phyloP scores from a whole-genome alignment of 2,888 invertebrate species.

The Spicauda simplicius region DNA sequence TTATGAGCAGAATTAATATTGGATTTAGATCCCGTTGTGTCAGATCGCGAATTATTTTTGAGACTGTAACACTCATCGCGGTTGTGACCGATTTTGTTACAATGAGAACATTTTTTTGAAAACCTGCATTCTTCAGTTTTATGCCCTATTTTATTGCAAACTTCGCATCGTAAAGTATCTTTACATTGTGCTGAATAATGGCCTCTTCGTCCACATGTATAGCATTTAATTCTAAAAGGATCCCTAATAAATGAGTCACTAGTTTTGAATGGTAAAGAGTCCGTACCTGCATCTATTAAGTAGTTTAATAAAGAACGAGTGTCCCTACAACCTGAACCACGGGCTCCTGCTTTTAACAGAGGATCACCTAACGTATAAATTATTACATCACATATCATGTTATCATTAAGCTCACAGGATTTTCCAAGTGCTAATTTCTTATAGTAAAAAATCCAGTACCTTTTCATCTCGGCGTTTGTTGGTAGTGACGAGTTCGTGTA shows the following conservation, averaged over 20 bases:
- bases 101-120: too few species aligned
- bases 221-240: constrained; percentile 17
- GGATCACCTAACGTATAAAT: constrained; percentile 36
- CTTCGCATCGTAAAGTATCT: too few species aligned
- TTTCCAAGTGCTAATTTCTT: constrained; percentile 31
- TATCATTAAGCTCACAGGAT: constrained; percentile 25
- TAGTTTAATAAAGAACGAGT: constrained; percentile 34
- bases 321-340: constrained; percentile 36
- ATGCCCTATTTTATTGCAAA: too few species aligned
- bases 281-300: constrained; percentile 25
- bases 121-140: too few species aligned
- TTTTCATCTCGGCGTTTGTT: constrained; percentile 25
- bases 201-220: constrained; percentile 18
- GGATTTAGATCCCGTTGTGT: too few species aligned
- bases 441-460: constrained; percentile 32
- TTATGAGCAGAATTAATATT: too few species aligned
- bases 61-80: too few species aligned
- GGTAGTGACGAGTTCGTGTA: constrained; percentile 20
- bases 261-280: constrained; percentile 5
- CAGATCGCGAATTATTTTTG: too few species aligned
- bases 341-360: constrained; percentile 32
- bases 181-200: constrained; percentile 13
- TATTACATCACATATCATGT: too few species aligned
- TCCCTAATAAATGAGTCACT: neutral
- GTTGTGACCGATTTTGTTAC: too few species aligned